Evolutionary conservation across 2,888 invertebrate species (phyloP).

Genomic region (Lissonota sp.): DNA sequence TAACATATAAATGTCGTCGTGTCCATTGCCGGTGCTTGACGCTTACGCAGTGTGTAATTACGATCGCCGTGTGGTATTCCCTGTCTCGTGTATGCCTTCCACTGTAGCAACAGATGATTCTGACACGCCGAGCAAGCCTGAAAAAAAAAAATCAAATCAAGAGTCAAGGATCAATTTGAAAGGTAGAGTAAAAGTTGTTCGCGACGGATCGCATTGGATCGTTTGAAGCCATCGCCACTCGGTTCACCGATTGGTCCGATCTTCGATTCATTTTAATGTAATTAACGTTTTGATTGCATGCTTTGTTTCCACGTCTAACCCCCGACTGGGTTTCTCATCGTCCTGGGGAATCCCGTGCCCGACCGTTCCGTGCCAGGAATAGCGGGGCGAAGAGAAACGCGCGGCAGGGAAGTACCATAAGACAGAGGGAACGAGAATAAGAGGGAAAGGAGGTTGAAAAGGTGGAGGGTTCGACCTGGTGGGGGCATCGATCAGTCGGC

Average conservation of each 20-base stretch:
- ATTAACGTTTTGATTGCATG: conserved; percentile 83
- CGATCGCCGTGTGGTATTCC: conserved; percentile 91
- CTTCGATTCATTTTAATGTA: conserved; percentile 83
- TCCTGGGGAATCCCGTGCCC: conserved; percentile 49
- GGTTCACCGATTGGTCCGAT: conserved; percentile 78
- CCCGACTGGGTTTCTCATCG: conserved; percentile 53
- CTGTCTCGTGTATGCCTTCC: conserved; percentile 90
- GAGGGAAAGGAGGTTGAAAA: conserved; percentile 24
- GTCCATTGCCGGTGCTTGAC: conserved; percentile 88
- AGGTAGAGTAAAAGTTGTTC: conserved; percentile 43
- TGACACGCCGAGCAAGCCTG: conserved; percentile 94
- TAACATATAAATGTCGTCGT: conserved; percentile 94
- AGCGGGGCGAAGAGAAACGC: conserved; percentile 8
- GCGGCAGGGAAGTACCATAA: neutral
- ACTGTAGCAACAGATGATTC: conserved; percentile 94
- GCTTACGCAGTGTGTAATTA: conserved; percentile 92
- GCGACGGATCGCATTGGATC: conserved; percentile 27
- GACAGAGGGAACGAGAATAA: neutral
- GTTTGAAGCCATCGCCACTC: conserved; percentile 68
- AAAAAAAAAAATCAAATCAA: neutral
- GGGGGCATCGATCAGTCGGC: conserved; percentile 77
- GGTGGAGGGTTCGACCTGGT: conserved; percentile 65
- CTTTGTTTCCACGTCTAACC: conserved; percentile 79
- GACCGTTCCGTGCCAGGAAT: conserved; percentile 50
- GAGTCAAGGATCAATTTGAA: too few species aligned